A percentile compares a stretch with the other conserved stretches of the same genome.
Evolutionary conservation across 2,797 vertebrate species (phyloP).

Genomic region (Graptemys geographica): DNA sequence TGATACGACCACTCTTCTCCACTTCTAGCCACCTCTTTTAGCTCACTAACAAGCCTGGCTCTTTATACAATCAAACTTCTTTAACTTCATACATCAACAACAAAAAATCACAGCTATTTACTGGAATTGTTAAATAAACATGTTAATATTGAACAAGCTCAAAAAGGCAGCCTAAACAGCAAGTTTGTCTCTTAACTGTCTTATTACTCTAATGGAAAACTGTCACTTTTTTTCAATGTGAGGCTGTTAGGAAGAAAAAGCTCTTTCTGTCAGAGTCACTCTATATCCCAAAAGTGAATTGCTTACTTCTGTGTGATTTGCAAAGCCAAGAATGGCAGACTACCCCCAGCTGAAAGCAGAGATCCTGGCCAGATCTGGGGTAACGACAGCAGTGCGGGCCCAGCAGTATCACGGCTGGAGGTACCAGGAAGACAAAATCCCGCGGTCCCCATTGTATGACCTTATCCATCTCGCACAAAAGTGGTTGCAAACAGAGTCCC

Average conservation of each 20-base stretch:
- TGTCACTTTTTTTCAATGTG: neutral
- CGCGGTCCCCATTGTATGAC: too few relatives aligned
- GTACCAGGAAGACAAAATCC: too few relatives aligned
- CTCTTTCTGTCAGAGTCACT: neutral
- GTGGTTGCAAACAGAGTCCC: too few relatives aligned
- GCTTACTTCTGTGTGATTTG: constrained; percentile 38
- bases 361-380: too few relatives aligned
- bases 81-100: neutral
- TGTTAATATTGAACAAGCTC: neutral
- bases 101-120: constrained; percentile 7
- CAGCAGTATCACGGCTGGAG: too few relatives aligned
- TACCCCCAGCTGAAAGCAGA: too few relatives aligned
- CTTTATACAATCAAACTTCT: constrained; percentile 1
- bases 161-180: constrained; percentile 19
- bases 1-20: constrained; percentile 35
- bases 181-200: neutral
- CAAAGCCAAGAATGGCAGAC: constrained; percentile 16
- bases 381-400: too few relatives aligned
- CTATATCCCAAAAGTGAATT: neutral
- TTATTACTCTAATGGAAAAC: constrained; percentile 9
- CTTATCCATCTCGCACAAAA: too few relatives aligned
- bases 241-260: neutral
- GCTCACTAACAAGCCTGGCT: constrained; percentile 34
- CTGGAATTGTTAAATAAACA: constrained; percentile 5
- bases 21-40: constrained; percentile 37